Evolutionary conservation across 92 coral and sea anemone genomes (phyloP).

Genomic region (Plumapathes pennacea): DNA sequence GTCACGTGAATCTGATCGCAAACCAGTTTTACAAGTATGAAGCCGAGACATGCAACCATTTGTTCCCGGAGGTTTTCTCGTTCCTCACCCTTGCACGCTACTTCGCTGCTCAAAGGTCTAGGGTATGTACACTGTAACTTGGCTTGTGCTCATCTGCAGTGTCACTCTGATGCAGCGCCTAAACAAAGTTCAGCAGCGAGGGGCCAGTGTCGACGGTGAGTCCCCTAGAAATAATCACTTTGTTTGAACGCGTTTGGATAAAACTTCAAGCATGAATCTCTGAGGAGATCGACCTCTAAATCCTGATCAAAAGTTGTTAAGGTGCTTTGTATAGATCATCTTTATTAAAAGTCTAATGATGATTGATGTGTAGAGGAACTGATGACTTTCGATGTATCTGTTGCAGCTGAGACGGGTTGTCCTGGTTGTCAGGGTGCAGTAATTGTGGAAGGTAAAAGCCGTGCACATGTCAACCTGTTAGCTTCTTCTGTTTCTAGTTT

Average conservation of each 20-base stretch:
- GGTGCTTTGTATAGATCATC: not conserved
- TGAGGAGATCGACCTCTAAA: no score
- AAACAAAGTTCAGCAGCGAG: slow-evolving; percentile 84
- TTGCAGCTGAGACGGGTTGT: slow-evolving; percentile 69
- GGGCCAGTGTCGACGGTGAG: slow-evolving; percentile 89
- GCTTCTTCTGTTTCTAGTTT: not conserved
- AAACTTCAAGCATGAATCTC: no score
- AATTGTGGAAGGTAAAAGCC: slow-evolving; percentile 63
- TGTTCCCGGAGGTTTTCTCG: no score
- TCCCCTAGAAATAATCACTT: not conserved
- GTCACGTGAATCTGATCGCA: no score
- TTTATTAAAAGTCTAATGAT: no score
- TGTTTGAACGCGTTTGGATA: not conserved
- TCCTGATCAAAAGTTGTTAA: no score
- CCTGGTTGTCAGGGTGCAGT: slow-evolving; percentile 74
- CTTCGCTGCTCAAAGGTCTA: no score
- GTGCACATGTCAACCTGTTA: not conserved
- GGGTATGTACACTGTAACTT: no score
- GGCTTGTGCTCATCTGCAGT: slow-evolving; percentile 30
- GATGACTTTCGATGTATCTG: not conserved
- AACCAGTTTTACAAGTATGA: no score
- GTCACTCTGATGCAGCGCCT: slow-evolving; percentile 90
- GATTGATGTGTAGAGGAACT: not conserved
- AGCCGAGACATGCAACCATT: no score
- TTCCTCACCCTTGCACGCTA: no score